Evolutionary conservation across 1,140 invertebrate species (phyloP), one percentile per base, ranked within the genome.

Genomic region (Aculops lycopersici): DNA sequence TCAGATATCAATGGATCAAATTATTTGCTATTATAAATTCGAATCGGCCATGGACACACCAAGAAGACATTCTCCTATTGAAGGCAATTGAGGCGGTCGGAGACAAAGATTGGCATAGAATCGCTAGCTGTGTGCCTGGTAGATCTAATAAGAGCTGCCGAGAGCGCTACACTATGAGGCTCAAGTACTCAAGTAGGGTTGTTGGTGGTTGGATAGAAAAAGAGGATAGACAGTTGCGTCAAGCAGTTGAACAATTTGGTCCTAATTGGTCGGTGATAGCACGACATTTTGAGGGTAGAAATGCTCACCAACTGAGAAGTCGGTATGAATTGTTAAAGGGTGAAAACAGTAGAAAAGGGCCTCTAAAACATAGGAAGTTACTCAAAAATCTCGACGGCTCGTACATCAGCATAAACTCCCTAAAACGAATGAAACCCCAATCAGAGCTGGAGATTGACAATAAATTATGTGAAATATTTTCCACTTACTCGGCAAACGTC

Each of bases 71-170:
- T 16, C 31, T 42, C 12, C 14, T 47, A n/a, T 14, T 42, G 5
- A 40, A 39, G 17, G 45, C 39, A 8, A 37, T 46, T 14, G 20
- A 39, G 20, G 21, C 24, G n/a, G 41, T 19, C 39, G 3, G 35
- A n/a, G 20, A 12, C 2, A 2, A 20, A 14, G 36, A 20, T 17
- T 42, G 35, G 39, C 5, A 16, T 14, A 20, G 21, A n/a, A 35
- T 43, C 12, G 40, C 42, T 2, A 3, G 36, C 18, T 44, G 15
- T 40, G 14, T 47, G 13, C 43, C 43, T 8, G 35, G 36, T 16
- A 15, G 45, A 3, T 42, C 13, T 17, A 47, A 47, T 47, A 14
- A 40, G n/a, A 43, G 44, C 16, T 37, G 41, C 21, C 40, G 45
- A 21, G 43, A 47, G 21, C 16, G 45, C 15, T 47, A 47, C 20